phyloP scores from a whole-genome alignment of 2,113 vertebrate species.

The Tylochromis polylepis region DNA sequence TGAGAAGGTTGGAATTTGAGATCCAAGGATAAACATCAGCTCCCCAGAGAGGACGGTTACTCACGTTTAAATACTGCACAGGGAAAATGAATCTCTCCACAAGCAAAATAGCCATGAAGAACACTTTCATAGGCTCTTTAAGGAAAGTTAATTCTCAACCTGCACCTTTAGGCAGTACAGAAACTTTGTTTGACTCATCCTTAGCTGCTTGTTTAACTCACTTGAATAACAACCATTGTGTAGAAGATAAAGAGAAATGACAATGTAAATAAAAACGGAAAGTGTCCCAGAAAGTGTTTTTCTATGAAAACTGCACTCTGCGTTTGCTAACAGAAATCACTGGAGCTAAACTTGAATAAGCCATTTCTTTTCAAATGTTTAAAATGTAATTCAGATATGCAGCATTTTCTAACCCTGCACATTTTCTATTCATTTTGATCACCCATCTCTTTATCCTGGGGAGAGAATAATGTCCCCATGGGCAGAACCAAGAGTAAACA shows the following conservation, averaged over 20 bases:
- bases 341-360: not conserved
- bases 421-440: conserved; percentile 36
- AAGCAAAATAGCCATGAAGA: conserved; percentile 57
- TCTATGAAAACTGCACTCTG: not conserved
- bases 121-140: conserved; percentile 34
- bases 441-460: conserved; percentile 41
- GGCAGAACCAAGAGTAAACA: conserved; percentile 64
- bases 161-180: conserved; percentile 19
- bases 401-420: not conserved
- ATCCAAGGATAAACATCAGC: conserved; percentile 73
- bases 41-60: conserved; percentile 58
- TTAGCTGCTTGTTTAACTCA: not conserved
- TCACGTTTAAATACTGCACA: conserved; percentile 59
- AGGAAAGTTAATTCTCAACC: conserved; percentile 54
- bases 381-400: conserved; percentile 6
- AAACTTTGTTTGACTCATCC: not conserved
- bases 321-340: not conserved
- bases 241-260: conserved; percentile 11
- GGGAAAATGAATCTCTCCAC: conserved; percentile 60
- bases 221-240: not conserved
- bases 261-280: conserved; percentile 5
- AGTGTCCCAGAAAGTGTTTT: not conserved
- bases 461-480: conserved; percentile 42
- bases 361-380: not conserved
- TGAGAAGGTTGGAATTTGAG: conserved; percentile 73